Conservation (phyloP, 2,797 vertebrate species). For the Anabacerthia variegaticeps region DNA sequence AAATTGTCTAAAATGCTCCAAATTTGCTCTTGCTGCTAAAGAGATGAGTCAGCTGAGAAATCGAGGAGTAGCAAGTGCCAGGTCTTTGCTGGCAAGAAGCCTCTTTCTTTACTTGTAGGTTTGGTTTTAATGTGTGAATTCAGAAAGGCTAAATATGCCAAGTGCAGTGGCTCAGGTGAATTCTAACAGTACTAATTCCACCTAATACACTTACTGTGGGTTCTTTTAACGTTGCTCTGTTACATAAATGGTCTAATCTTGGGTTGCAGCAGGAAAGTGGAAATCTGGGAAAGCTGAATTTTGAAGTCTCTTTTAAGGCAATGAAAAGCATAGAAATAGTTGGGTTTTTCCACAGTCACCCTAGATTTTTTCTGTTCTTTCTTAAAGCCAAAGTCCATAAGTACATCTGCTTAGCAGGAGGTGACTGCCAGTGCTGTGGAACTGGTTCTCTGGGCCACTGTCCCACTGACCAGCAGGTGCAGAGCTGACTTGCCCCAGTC, state of each 20-base stretch:
- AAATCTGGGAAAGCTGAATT: not conserved
- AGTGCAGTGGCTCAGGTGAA: constrained; percentile 14
- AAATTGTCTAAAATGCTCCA: not conserved
- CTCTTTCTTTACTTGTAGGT: constrained; percentile 62
- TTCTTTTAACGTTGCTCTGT: not conserved
- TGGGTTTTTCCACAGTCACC: not conserved
- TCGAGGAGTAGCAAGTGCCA: not conserved
- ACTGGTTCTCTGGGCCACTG: not conserved
- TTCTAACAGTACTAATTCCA: constrained; percentile 54
- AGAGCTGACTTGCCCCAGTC: not conserved
- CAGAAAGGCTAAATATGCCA: not conserved
- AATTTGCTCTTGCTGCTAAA: not conserved
- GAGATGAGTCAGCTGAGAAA: constrained; percentile 10
- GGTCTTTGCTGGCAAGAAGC: constrained; percentile 16
- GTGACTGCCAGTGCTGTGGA: not conserved
- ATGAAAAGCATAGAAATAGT: not conserved
- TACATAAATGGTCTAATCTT: constrained; percentile 43
- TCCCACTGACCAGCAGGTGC: constrained; percentile 28
- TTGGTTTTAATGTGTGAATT: constrained; percentile 15
- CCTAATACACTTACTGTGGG: constrained; percentile 34
- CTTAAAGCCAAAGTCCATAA: not conserved
- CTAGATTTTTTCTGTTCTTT: not conserved
- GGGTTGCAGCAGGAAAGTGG: not conserved
- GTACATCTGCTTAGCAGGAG: not conserved
- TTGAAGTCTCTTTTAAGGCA: not conserved